Evolutionary conservation across 2,797 vertebrate genomes (phyloP).

Genomic region (Rhabdomys pumilio): DNA sequence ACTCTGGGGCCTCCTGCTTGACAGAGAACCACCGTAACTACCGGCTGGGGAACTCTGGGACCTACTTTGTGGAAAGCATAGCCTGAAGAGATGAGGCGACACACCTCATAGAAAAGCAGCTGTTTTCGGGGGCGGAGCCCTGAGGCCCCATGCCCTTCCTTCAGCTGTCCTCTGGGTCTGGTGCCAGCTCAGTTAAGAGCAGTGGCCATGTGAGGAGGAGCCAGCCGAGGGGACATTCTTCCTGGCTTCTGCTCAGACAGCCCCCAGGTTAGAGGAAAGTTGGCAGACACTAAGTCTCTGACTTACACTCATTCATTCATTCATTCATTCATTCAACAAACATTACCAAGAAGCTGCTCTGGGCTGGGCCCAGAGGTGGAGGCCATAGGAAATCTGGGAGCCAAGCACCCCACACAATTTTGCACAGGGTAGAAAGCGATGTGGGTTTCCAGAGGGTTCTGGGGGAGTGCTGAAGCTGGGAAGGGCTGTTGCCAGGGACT

Average conservation of each 20-base stretch:
- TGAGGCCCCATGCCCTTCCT: neutral
- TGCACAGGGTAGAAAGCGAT: neutral
- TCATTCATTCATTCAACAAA: slow-evolving; percentile 1
- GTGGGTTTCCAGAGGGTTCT: neutral
- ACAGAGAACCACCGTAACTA: neutral
- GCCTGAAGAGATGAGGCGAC: neutral
- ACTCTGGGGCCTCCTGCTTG: neutral
- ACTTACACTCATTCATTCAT: neutral
- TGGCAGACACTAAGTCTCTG: neutral
- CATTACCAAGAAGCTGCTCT: neutral
- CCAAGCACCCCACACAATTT: neutral
- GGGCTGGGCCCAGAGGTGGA: neutral
- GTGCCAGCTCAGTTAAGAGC: neutral
- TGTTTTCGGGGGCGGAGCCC: neutral
- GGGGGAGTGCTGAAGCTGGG: neutral
- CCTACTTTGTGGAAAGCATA: slow-evolving; percentile 20
- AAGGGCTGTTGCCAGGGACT: neutral
- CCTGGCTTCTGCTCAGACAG: neutral
- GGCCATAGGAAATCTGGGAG: neutral
- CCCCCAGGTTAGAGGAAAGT: neutral
- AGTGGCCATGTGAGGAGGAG: neutral
- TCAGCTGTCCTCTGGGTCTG: neutral
- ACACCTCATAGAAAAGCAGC: neutral
- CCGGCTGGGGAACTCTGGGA: neutral
- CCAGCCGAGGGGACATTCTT: neutral